Conservation (phyloP, 2,888 invertebrate species). For the Cartodere bifasciata region DNA sequence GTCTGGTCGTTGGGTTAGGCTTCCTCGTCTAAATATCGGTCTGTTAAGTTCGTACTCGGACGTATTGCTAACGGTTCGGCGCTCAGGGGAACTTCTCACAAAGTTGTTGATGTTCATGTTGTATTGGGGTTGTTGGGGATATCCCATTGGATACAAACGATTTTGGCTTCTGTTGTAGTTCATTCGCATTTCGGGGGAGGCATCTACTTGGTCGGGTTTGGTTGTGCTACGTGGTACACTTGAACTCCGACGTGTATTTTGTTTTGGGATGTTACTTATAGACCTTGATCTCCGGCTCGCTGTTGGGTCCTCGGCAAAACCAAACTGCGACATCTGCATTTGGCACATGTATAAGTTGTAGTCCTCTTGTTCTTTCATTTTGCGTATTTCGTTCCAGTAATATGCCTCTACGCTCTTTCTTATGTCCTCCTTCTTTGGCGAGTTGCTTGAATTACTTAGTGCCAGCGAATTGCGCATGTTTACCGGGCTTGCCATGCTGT, state of each 20-base stretch:
- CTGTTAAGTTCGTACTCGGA: constrained; percentile 21
- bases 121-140: constrained; percentile 1
- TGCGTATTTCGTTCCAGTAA: constrained; percentile 56
- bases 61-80: constrained; percentile 20
- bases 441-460: too few relatives aligned
- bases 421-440: constrained; percentile 41
- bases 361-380: constrained; percentile 50
- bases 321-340: constrained; percentile 23
- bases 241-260: constrained; percentile 32
- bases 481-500: too few relatives aligned
- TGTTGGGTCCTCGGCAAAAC: constrained; percentile 28
- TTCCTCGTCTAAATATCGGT: constrained; percentile 42
- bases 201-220: too few relatives aligned
- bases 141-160: too few relatives aligned
- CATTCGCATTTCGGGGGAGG: too few relatives aligned
- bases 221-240: constrained; percentile 27
- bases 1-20: constrained; percentile 33
- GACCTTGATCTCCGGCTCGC: constrained; percentile 34
- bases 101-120: constrained; percentile 13
- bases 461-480: too few relatives aligned
- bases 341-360: constrained; percentile 32
- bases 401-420: constrained; percentile 50
- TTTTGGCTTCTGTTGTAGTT: too few relatives aligned
- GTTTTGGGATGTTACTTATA: constrained; percentile 29
- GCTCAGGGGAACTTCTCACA: constrained; percentile 20